phyloP scores from a whole-genome alignment of 2,797 vertebrate genomes.

The Poeciliopsis presidionis region DNA sequence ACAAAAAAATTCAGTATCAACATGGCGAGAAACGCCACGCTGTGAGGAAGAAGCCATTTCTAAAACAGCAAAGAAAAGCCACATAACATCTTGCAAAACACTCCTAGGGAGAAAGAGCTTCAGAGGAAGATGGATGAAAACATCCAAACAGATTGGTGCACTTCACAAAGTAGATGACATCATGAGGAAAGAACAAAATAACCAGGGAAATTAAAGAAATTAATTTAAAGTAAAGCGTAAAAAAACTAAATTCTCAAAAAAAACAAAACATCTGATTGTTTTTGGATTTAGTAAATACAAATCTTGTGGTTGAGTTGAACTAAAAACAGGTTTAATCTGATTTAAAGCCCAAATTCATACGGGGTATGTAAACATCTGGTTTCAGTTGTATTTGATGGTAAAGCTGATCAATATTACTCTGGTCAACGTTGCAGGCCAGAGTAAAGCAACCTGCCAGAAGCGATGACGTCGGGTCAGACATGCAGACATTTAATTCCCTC shows the following conservation, averaged over 20 bases:
- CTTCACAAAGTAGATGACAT: background rate
- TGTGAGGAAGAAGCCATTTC: background rate
- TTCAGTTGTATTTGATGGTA: background rate
- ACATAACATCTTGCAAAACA: background rate
- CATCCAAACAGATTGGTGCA: background rate
- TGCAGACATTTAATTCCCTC: background rate
- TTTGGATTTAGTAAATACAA: background rate
- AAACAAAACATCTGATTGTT: too few relatives aligned
- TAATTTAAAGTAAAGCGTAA: background rate
- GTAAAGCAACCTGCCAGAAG: background rate
- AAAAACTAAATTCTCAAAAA: background rate
- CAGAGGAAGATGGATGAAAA: background rate
- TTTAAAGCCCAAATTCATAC: background rate
- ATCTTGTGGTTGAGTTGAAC: background rate
- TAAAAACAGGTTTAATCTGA: background rate
- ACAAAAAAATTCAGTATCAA: background rate
- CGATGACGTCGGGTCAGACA: background rate
- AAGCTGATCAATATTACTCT: background rate
- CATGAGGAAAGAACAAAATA: background rate
- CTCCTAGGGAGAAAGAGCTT: background rate
- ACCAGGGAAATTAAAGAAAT: background rate
- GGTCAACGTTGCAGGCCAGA: background rate
- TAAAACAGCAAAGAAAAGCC: background rate
- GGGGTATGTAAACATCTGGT: background rate
- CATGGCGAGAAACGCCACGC: background rate